Evolutionary conservation across 2,113 vertebrate species (phyloP).

Genomic region (Microtus ochrogaster): DNA sequence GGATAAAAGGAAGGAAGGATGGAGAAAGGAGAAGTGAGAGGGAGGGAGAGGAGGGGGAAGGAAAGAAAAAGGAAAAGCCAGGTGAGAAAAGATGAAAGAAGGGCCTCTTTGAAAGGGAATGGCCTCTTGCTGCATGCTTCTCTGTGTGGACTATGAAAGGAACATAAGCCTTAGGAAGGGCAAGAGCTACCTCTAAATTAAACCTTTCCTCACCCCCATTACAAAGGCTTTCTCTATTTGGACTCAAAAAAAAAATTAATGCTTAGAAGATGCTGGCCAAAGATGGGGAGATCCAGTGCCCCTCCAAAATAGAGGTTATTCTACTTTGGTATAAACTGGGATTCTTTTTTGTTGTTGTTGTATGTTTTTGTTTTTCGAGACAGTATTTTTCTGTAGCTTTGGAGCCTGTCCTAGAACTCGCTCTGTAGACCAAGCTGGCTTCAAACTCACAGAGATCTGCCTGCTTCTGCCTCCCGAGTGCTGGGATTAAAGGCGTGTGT

Average conservation of each 20-base stretch:
- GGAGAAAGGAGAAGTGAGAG: not conserved
- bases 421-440: no score
- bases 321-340: not conserved
- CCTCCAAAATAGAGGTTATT: rapidly evolving
- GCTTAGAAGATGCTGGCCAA: not conserved
- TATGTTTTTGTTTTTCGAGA: no score
- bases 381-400: no score
- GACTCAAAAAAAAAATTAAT: no score
- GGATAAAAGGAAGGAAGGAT: not conserved
- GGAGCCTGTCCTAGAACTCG: no score
- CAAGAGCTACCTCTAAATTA: not conserved
- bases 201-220: not conserved
- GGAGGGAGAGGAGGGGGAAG: no score
- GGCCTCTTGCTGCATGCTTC: not conserved
- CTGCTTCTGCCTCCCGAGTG: no score
- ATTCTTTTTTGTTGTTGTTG: no score
- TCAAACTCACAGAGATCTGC: no score
- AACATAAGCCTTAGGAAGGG: rapidly evolving
- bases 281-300: not conserved
- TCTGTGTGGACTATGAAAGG: not conserved
- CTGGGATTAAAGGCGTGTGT: no score
- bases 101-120: not conserved
- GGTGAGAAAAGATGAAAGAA: not conserved
- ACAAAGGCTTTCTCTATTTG: no score
- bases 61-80: no score